These are phyloP conservation scores for Nannoperca australis DNA, from an alignment of 2,797 vertebrate species.

Conservation along the genomic window DNA sequence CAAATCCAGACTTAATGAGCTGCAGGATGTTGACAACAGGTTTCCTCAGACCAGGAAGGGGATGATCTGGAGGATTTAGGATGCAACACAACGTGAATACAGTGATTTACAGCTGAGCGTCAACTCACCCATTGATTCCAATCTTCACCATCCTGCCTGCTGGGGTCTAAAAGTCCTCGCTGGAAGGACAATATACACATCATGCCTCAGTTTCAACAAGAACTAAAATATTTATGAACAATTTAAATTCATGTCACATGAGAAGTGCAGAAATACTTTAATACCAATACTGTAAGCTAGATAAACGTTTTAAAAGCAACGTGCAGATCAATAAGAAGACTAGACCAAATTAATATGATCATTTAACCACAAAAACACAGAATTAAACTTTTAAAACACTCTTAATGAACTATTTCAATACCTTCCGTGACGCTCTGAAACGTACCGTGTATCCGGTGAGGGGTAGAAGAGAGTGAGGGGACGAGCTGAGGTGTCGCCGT, in stretches of 20 bases:
- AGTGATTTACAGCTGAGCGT: too few relatives aligned
- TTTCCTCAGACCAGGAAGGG: not conserved
- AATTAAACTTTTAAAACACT: not conserved
- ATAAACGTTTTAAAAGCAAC: not conserved
- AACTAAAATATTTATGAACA: not conserved
- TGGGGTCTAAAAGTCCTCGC: conserved; percentile 35
- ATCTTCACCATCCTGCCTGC: conserved; percentile 79
- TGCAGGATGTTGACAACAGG: not conserved
- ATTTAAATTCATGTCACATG: not conserved
- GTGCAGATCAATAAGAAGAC: not conserved
- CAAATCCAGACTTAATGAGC: not conserved
- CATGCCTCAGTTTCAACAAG: not conserved
- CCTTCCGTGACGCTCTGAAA: not conserved
- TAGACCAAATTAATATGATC: too few relatives aligned
- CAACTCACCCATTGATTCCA: conserved; percentile 79
- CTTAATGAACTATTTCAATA: too few relatives aligned
- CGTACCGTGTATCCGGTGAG: conserved; percentile 30
- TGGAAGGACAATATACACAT: not conserved
- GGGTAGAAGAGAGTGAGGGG: conserved; percentile 19
- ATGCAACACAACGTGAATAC: too few relatives aligned
- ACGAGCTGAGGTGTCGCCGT: accelerated
- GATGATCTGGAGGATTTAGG: not conserved
- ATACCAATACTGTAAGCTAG: not conserved
- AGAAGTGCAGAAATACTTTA: not conserved
- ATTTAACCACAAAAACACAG: too few relatives aligned